These are phyloP conservation scores for Zoanthus solanderi DNA, from an alignment of 92 coral and sea anemone genomes.

Conservation along the genomic window DNA sequence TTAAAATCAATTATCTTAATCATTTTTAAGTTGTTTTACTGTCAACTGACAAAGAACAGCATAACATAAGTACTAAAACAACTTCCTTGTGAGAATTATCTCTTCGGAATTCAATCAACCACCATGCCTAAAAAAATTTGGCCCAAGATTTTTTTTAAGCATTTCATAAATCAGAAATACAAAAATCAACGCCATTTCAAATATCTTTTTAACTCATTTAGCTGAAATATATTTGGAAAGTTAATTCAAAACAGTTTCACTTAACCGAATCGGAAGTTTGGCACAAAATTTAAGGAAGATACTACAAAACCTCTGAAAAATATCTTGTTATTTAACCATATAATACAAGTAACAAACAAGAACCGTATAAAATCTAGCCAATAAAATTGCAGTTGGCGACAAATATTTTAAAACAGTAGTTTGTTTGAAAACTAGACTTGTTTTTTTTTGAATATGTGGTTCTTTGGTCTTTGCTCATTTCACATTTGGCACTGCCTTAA, in stretches of 20 bases:
- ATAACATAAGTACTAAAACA: conserved; percentile 10
- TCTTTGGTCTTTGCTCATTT: neutral
- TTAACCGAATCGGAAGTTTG: neutral
- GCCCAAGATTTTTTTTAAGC: neutral
- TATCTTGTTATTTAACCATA: conserved; percentile 14
- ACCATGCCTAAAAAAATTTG: neutral
- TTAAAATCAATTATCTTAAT: neutral
- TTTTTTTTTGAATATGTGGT: neutral
- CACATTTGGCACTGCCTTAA: neutral
- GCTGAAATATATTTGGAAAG: neutral
- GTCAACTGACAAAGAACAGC: neutral
- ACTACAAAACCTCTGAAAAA: neutral
- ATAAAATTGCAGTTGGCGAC: neutral
- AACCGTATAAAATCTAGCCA: conserved; percentile 27
- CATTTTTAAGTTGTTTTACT: neutral
- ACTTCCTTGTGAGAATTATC: neutral
- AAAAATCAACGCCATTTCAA: neutral
- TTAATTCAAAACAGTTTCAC: neutral
- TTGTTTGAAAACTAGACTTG: neutral
- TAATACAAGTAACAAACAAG: conserved; percentile 3
- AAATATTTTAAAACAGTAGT: neutral
- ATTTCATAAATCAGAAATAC: conserved; percentile 14
- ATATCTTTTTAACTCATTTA: neutral
- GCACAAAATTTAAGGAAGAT: neutral
- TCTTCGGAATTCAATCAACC: neutral